These are phyloP conservation scores for Chelonoidis abingdonii DNA, from an alignment of 2,113 vertebrate species.

Conservation along the genomic window DNA sequence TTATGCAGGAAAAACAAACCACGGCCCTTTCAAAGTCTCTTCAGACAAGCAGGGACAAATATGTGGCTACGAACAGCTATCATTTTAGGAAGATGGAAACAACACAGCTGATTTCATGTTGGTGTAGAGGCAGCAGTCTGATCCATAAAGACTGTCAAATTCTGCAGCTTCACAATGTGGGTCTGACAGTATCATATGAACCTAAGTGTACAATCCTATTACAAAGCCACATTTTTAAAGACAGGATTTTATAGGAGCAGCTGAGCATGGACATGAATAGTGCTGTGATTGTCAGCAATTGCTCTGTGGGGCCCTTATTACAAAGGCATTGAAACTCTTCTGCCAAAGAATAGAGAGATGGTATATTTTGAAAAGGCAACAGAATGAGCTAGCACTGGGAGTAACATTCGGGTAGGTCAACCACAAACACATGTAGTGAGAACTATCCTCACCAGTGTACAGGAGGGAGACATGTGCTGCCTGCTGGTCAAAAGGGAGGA, in stretches of 20 bases:
- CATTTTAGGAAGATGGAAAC: background rate
- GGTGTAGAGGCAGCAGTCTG: background rate
- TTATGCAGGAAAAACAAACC: background rate
- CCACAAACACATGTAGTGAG: background rate
- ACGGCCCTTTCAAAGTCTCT: background rate
- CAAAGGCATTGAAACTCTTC: slow-evolving; percentile 45
- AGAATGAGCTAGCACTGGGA: background rate
- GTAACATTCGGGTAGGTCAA: slow-evolving; percentile 53
- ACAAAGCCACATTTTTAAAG: slow-evolving; percentile 55
- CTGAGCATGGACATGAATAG: slow-evolving; percentile 48
- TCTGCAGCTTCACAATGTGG: background rate
- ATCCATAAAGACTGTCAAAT: background rate
- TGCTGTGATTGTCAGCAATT: slow-evolving; percentile 45
- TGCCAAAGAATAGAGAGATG: slow-evolving; percentile 47
- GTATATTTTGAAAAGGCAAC: slow-evolving; percentile 53
- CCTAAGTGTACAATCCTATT: slow-evolving; percentile 35
- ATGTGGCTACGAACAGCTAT: background rate
- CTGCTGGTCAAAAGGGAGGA: background rate
- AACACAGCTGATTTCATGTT: background rate
- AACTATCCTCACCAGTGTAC: background rate
- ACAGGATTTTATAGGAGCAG: slow-evolving; percentile 42
- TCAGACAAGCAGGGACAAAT: background rate
- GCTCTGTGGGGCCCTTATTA: slow-evolving; percentile 54
- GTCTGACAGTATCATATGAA: background rate
- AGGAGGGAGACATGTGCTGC: background rate